These are phyloP conservation scores for Gadus chalcogrammus DNA, from an alignment of 2,113 vertebrate species.

Conservation along the genomic window DNA sequence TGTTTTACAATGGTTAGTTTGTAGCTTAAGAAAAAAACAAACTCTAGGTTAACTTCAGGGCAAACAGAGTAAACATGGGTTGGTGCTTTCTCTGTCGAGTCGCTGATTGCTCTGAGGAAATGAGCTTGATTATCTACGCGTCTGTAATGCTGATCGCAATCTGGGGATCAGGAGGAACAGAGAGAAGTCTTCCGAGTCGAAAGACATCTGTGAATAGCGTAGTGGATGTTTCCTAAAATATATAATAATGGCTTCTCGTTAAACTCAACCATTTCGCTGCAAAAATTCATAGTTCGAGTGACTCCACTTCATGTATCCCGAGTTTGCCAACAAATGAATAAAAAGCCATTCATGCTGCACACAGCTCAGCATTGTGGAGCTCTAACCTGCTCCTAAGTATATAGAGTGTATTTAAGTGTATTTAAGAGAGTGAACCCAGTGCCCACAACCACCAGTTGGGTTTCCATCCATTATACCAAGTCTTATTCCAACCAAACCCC, in stretches of 20 bases:
- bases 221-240: too few relatives aligned
- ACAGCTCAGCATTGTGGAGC: not conserved
- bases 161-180: constrained; percentile 45
- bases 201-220: too few relatives aligned
- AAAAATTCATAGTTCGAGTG: too few relatives aligned
- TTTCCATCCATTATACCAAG: not conserved
- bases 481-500: constrained; percentile 19
- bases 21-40: constrained; percentile 14
- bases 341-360: not conserved
- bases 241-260: too few relatives aligned
- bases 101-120: constrained; percentile 35
- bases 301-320: too few relatives aligned
- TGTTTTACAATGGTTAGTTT: too few relatives aligned
- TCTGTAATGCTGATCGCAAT: constrained; percentile 41
- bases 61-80: constrained; percentile 11
- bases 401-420: not conserved
- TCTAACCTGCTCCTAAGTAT: not conserved
- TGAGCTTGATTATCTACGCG: constrained; percentile 30
- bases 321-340: not conserved
- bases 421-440: not conserved
- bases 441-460: not conserved
- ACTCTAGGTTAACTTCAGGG: constrained; percentile 31
- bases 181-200: constrained; percentile 6
- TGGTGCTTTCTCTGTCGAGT: constrained; percentile 26
- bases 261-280: too few relatives aligned